These are phyloP conservation scores for Enteromius thamalakanensis DNA, from an alignment of 2,797 vertebrate species.

Conservation along the genomic window DNA sequence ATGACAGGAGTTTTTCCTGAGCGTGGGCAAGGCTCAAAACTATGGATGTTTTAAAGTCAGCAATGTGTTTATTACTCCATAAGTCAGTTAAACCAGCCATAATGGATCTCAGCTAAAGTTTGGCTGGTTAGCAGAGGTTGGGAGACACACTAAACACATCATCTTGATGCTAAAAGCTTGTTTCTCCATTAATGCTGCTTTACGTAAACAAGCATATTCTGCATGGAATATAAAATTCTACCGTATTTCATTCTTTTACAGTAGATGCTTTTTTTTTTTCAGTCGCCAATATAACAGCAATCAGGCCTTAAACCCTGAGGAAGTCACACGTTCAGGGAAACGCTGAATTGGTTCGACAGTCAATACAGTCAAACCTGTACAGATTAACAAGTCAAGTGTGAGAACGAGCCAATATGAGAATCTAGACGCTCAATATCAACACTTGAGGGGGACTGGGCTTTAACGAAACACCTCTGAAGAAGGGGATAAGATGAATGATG, in stretches of 20 bases:
- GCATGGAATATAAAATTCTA: not conserved
- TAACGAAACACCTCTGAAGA: constrained; percentile 28
- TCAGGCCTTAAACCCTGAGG: constrained; percentile 18
- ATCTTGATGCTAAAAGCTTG: not conserved
- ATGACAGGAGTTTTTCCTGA: not conserved
- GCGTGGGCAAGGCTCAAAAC: not conserved
- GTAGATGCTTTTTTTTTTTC: not conserved
- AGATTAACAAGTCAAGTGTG: constrained; percentile 32
- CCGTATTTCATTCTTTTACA: not conserved
- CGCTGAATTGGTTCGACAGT: constrained; percentile 6
- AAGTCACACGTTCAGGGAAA: constrained; percentile 1
- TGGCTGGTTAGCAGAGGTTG: not conserved
- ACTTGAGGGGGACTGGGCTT: constrained; percentile 29
- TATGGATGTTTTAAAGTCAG: not conserved
- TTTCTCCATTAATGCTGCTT: not conserved
- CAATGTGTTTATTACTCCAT: not conserved
- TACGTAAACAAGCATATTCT: not conserved
- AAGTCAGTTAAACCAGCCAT: not conserved
- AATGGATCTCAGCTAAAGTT: not conserved
- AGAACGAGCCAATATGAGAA: constrained; percentile 39
- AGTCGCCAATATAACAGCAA: not conserved
- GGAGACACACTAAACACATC: not conserved
- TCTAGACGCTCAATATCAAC: constrained; percentile 33
- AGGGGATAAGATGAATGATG: constrained; percentile 25
- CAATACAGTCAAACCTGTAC: constrained; percentile 1